A percentile compares a stretch with the other conserved stretches of the same genome.
These are phyloP conservation scores for Progne subis DNA, from an alignment of 2,113 vertebrate genomes.

Conservation along the genomic window DNA sequence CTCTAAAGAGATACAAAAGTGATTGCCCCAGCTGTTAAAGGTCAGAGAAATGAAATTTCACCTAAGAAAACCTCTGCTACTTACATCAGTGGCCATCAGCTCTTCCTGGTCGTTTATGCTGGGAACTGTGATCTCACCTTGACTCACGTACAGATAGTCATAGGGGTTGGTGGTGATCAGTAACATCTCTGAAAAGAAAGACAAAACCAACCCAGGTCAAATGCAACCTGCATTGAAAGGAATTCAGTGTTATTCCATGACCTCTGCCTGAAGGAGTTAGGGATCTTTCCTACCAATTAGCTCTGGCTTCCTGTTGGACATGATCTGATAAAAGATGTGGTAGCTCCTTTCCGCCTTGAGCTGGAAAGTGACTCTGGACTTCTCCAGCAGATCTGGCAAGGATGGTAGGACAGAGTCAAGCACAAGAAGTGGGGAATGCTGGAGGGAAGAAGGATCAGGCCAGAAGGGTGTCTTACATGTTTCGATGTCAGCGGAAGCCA, in stretches of 20 bases:
- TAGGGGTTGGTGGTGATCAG: background rate
- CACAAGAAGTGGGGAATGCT: background rate
- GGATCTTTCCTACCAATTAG: constrained; percentile 78
- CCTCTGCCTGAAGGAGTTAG: background rate
- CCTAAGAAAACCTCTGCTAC: background rate
- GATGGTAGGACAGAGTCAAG: background rate
- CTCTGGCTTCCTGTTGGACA: constrained; percentile 85
- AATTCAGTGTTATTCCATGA: background rate
- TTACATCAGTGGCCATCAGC: constrained; percentile 80
- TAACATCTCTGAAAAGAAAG: background rate
- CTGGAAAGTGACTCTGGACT: constrained; percentile 86
- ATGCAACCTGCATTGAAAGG: rapidly evolving
- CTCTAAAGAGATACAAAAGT: constrained; percentile 40
- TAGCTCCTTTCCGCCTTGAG: constrained; percentile 86
- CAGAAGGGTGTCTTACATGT: constrained; percentile 81
- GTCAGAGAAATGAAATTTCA: background rate
- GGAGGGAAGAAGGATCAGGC: background rate
- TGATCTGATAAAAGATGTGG: constrained; percentile 89
- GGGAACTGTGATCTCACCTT: background rate
- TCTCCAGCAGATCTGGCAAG: constrained; percentile 78
- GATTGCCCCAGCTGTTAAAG: background rate
- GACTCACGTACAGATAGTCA: background rate
- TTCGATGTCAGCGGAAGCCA: constrained; percentile 96
- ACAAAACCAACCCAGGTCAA: background rate
- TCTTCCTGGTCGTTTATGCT: constrained; percentile 36